phyloP scores from a whole-genome alignment of 2,797 vertebrate genomes.

The Muscicapa comitata region DNA sequence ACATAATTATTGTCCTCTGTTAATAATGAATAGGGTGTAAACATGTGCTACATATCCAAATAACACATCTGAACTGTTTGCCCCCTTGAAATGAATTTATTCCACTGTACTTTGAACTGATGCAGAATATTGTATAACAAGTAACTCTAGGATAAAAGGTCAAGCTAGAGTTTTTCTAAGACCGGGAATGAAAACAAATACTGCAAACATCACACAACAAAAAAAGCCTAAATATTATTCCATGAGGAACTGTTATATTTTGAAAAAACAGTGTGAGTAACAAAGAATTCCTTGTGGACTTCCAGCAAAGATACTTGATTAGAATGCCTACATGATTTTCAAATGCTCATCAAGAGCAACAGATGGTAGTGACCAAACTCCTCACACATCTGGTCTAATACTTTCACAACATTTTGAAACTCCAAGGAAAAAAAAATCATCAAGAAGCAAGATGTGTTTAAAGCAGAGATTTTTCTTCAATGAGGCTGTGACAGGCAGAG shows the following conservation, averaged over 20 bases:
- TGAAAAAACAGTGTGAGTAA: constrained; percentile 26
- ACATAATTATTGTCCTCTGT: not conserved
- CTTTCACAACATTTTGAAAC: constrained; percentile 13
- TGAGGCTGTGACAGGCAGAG: not conserved
- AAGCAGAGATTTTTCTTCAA: not conserved
- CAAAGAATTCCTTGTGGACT: constrained; percentile 28
- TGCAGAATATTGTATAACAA: not conserved
- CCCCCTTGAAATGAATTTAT: not conserved
- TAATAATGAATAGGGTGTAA: not conserved
- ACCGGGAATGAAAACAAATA: constrained; percentile 5
- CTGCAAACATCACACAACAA: constrained; percentile 33
- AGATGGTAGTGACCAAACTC: constrained; percentile 41
- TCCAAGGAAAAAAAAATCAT: not conserved
- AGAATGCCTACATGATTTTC: constrained; percentile 47
- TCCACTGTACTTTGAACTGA: constrained; percentile 16
- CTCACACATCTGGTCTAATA: constrained; percentile 42
- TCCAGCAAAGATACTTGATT: constrained; percentile 30
- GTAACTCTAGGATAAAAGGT: constrained; percentile 19
- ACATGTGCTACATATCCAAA: constrained; percentile 12
- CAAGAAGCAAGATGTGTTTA: not conserved
- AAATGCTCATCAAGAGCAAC: constrained; percentile 11
- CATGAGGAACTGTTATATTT: not conserved
- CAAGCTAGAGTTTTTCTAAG: constrained; percentile 35
- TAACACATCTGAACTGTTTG: not conserved
- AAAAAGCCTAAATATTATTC: constrained; percentile 34